These are phyloP conservation scores for Sphenodon punctatus DNA, from an alignment of 2,797 vertebrate genomes.

Conservation along the genomic window DNA sequence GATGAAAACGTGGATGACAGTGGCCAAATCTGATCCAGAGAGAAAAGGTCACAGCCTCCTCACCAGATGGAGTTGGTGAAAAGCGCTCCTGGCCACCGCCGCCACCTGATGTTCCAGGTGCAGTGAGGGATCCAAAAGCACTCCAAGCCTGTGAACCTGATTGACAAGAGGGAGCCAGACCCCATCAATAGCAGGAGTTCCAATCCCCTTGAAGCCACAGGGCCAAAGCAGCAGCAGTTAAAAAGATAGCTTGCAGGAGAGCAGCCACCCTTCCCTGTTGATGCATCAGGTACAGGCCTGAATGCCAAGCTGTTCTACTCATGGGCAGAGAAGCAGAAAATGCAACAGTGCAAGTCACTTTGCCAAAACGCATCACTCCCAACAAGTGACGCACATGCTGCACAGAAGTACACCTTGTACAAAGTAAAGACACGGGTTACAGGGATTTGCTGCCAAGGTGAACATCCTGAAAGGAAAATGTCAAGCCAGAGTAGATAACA, in stretches of 20 bases:
- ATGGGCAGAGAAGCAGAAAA: not conserved
- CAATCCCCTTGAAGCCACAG: too few relatives aligned
- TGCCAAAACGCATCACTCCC: not conserved
- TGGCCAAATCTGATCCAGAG: too few relatives aligned
- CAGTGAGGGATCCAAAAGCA: too few relatives aligned
- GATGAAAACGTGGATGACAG: too few relatives aligned
- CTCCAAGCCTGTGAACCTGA: too few relatives aligned
- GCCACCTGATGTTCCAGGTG: too few relatives aligned
- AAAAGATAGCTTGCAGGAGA: not conserved
- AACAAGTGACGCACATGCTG: not conserved
- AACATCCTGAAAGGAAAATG: not conserved
- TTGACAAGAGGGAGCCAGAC: too few relatives aligned
- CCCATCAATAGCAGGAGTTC: too few relatives aligned
- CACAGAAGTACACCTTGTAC: not conserved
- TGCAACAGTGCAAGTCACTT: not conserved
- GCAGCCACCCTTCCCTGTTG: not conserved
- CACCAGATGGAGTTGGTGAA: too few relatives aligned
- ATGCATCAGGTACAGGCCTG: not conserved
- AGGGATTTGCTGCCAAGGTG: not conserved
- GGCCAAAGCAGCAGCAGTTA: not conserved
- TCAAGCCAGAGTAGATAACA: accelerated
- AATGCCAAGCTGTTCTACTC: too few relatives aligned
- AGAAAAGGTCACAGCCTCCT: too few relatives aligned
- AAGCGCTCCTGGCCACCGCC: too few relatives aligned
- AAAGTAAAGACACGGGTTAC: not conserved